These are phyloP conservation scores for Pyrrhosoma nymphula DNA, from an alignment of 2,888 invertebrate genomes.

Conservation along the genomic window DNA sequence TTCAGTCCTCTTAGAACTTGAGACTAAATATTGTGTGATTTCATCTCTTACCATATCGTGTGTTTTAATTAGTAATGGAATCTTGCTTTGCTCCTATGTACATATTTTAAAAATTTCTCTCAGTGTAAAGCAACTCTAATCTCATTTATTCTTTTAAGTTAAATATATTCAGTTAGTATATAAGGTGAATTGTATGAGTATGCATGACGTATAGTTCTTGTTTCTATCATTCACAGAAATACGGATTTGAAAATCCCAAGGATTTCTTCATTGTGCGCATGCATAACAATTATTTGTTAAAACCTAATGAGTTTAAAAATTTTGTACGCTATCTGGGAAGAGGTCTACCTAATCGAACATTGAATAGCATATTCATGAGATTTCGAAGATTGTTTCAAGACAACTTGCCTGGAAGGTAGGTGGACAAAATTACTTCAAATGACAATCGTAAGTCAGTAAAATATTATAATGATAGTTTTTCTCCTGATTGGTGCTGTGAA, in stretches of 20 bases:
- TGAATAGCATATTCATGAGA: not conserved
- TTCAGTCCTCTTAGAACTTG: too few relatives aligned
- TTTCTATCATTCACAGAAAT: not conserved
- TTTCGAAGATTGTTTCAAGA: not conserved
- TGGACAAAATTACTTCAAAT: too few relatives aligned
- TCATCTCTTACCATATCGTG: too few relatives aligned
- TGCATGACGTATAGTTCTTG: not conserved
- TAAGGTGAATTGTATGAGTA: not conserved
- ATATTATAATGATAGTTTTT: too few relatives aligned
- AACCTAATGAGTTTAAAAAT: not conserved
- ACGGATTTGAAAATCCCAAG: not conserved
- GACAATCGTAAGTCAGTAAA: too few relatives aligned
- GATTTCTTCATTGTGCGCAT: not conserved
- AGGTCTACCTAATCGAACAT: not conserved
- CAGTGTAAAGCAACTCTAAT: not conserved
- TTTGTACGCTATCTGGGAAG: not conserved
- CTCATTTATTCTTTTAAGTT: not conserved
- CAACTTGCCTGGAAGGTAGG: not conserved
- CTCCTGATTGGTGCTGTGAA: too few relatives aligned
- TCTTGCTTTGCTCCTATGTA: not conserved
- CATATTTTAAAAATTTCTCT: not conserved
- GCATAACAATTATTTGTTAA: not conserved
- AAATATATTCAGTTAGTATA: not conserved
- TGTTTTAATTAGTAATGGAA: not conserved
- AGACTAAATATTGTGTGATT: too few relatives aligned